Evolutionary conservation across 2,797 vertebrate species (phyloP), one percentile per base, ranked within the genome.

Genomic region (Harpagifer antarcticus): DNA sequence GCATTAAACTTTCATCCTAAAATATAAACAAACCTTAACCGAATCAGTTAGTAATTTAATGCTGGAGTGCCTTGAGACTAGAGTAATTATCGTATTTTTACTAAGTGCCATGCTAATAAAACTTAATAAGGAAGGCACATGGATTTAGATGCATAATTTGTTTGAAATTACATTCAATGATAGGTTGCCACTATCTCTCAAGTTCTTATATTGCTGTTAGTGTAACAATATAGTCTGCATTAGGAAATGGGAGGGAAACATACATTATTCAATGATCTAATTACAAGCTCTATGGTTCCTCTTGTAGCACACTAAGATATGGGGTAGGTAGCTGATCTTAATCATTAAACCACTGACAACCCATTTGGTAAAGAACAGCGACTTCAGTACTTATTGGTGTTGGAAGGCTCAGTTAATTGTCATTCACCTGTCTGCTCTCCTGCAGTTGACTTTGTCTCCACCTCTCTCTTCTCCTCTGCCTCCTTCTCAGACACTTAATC

Each of bases 381-480:
- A 54, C 37, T 14, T 62, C 13, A 37, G 45, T 15, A 48, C 3
- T 5, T 9, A 15, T 13, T 48, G 55, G 43, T 19, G 37, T 15
- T 20, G 31, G 10, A 58, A 12, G 13, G 16, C 1, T 45, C 6
- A 40, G 20, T 33, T 40, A 15, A n/a, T n/a, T 56, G 50, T 78
- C 17, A 65, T 65, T 93, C 57, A 95, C 94, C 94, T 94, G 91
- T 88, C 77, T 82, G 76, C 83, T 92, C 47, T 93, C 93, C 64
- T 90, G 93, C 76, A 88, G 88, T 82, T 97, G 95, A 70, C 93
- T 96, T 79, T 96, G 96, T 43, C 96, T 92, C 95, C 96, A 95
- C 63, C 77, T 87, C 82, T 97, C 96, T 76, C 43, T 91, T 75
- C 93, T 94, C 77, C 89, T 95, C 74, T 96, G 96, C 82, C 95